Base-by-base conservation (phyloP, 2,888 invertebrate genomes). In the Ormyrus thymus region DNA sequence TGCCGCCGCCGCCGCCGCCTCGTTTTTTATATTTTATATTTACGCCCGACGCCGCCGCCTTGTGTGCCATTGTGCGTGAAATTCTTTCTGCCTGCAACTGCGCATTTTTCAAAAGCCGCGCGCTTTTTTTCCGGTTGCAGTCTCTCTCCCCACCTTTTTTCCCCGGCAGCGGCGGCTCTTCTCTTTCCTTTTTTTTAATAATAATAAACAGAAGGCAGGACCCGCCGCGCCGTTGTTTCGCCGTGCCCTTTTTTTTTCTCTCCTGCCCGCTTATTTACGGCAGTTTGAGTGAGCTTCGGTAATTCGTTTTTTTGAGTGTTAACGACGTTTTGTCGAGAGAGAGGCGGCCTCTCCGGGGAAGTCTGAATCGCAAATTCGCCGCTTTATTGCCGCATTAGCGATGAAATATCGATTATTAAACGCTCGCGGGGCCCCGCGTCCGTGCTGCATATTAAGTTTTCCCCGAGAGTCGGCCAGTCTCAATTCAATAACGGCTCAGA, bases 11-110 rank as follows among this genome's bases (percentile, higher is more conserved):
- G 11, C 29, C 50, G 10, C 7, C 15, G n/a, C 55, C 70, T 59
- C 65, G 51, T 75, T 75, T 75, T 79, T 79, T 70, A 65, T 46
- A 48, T 13, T 71, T 75, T 75, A 75, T 78, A 70, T 74, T 74
- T 65, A 70, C 62, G 64, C 51, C 10, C 65, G 46, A 46, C 53
- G 55, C 53, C 56, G 68, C 68, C 71, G 73, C 68, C 65, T 75
- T 55, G 70, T 29, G 29, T 62, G 68, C 68, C 71, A 78, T 78
- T 70, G 79, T 75, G 59, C 75, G 53, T 48, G 70, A 70, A 70
- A 79, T 70, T 75, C 75, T 75, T 61, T 74, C 50, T 66, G 7
- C 51, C 55, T 10, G 58, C 66, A 29, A 62, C 76, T 61, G 71
- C 51, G 66, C 58, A 58, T 73, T 73, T 68, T 62, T 78, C 78